Conservation (phyloP, 2,113 vertebrate species). For the Chloropsis hardwickii region DNA sequence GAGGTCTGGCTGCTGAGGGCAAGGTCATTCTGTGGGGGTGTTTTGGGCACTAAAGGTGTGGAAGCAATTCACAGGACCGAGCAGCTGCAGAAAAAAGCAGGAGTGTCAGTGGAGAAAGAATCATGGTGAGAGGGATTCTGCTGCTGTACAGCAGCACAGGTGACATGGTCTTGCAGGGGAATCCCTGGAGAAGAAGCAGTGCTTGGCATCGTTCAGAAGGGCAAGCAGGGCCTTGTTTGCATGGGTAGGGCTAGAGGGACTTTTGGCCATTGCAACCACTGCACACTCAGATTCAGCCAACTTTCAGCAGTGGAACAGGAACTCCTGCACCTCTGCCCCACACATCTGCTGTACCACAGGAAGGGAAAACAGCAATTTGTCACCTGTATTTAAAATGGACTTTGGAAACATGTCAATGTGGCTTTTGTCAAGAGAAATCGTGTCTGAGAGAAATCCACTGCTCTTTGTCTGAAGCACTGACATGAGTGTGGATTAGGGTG, state of each 20-base stretch:
- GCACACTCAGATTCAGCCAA: not conserved
- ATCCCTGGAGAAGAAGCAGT: not conserved
- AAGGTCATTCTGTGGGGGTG: not conserved
- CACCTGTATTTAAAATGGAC: not conserved
- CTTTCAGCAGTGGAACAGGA: not conserved
- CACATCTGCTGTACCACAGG: not conserved
- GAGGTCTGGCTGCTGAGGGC: not conserved
- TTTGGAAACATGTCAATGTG: not conserved
- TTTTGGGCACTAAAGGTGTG: not conserved
- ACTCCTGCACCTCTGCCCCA: accelerated
- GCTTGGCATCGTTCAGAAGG: not conserved
- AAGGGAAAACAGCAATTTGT: not conserved
- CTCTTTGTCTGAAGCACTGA: not conserved
- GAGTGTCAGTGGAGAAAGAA: not conserved
- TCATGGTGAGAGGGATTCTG: not conserved
- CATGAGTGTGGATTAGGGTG: not conserved
- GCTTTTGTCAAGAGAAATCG: not conserved
- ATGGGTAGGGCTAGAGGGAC: not conserved
- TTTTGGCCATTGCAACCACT: not conserved
- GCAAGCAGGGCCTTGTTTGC: not conserved
- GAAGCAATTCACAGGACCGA: not conserved
- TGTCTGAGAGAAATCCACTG: not conserved
- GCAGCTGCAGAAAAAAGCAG: not conserved
- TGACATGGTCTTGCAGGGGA: not conserved
- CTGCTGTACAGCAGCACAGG: not conserved